Evolutionary conservation across 1,140 invertebrate genomes (phyloP), one percentile per base, ranked within the genome.

Genomic region (Diachasma alloeum): DNA sequence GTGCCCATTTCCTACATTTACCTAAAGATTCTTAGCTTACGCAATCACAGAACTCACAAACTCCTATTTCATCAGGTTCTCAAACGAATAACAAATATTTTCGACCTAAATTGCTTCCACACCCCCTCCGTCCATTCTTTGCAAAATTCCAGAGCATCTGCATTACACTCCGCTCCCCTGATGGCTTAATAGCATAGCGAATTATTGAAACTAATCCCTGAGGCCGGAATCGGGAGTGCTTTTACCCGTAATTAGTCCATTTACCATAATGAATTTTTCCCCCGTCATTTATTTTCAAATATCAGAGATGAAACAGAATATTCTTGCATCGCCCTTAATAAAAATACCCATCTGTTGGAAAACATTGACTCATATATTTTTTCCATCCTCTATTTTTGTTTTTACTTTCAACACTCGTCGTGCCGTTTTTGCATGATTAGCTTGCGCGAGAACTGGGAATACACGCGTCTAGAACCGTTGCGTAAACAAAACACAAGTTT

Each of bases 141-240:
- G 36, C 9, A 37, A 37, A 37, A 37, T 37, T 37, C 36, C 26
- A 67, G 6, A n/a, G 24, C 24, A 67, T 67, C 13, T 63, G 0
- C 22, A 26, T 6, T 37, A 36, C 31, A 5, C 6, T 17, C 36
- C n/a, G 31, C 10, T 39, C 26, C 31, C 26, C 13, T 5, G 24
- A 63, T 68, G 36, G 36, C 31, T 5, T 39, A 68, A 68, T 68
- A 36, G 36, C 26, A 68, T 15, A 13, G 5, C n/a, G n/a, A 68
- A 68, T 68, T 68, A 68, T 68, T 68, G 66, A 68, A 37, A 68
- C 36, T 68, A 68, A 68, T 68, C 36, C 13, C 36, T 68, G 31
- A 37, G 36, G 36, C 4, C 17, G 36, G 15, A 17, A 31, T 37
- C n/a, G n/a, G 0, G 36, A 68, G 31, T 68, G 66, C 36, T 68